phyloP scores from a whole-genome alignment of 2,797 vertebrate species.

The Rousettus madagascariensis region DNA sequence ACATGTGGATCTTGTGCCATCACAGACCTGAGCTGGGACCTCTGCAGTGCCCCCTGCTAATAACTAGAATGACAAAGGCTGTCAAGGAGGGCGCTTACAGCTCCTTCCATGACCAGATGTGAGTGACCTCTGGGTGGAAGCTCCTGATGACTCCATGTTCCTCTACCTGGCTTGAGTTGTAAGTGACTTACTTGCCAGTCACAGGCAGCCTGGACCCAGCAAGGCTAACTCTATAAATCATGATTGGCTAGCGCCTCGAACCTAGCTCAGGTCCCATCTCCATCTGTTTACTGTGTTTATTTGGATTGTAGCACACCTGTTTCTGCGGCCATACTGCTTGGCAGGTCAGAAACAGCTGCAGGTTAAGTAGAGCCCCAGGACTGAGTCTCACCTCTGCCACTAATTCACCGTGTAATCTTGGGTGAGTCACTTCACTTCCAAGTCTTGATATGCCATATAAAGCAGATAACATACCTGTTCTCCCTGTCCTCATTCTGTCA shows the following conservation, averaged over 20 bases:
- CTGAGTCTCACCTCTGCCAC: not conserved
- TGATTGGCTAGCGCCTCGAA: no score
- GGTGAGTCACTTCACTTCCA: slow-evolving; percentile 42
- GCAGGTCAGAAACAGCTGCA: not conserved
- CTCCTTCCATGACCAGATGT: not conserved
- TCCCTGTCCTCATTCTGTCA: slow-evolving; percentile 53
- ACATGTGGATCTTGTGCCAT: not conserved
- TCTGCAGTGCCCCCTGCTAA: not conserved
- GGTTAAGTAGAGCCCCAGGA: not conserved
- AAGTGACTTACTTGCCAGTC: not conserved
- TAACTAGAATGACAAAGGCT: not conserved
- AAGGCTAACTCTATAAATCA: not conserved
- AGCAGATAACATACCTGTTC: slow-evolving; percentile 15
- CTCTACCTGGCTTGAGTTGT: not conserved
- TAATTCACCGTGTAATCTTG: not conserved
- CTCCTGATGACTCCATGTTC: not conserved
- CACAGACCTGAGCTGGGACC: not conserved
- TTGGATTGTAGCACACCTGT: not conserved
- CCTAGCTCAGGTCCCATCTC: not conserved
- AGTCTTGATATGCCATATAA: not conserved
- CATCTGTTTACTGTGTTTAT: not conserved
- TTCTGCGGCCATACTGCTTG: not conserved
- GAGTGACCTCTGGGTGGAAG: not conserved
- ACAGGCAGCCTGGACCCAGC: not conserved
- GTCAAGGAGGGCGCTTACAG: not conserved